Percentiles rank a stretch among this genome's conserved stretches.
phyloP scores from a whole-genome alignment of 2,888 invertebrate genomes.

The Acleris literana region DNA sequence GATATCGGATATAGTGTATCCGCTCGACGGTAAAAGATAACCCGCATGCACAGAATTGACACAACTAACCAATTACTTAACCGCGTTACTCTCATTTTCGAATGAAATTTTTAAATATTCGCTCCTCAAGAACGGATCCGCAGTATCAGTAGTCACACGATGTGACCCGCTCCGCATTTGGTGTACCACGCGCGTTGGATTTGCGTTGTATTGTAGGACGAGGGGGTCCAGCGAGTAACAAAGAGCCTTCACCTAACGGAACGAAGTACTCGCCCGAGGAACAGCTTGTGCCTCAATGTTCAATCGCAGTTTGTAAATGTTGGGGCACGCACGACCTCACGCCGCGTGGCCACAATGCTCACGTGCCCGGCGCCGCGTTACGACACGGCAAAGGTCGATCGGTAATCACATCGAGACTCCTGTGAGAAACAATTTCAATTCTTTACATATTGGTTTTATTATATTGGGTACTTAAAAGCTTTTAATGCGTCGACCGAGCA shows the following conservation, averaged over 20 bases:
- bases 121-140: too few relatives aligned
- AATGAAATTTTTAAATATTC: too few relatives aligned
- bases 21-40: too few relatives aligned
- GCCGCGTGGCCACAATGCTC: slow-evolving; percentile 65
- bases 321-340: slow-evolving; percentile 53
- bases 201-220: too few relatives aligned
- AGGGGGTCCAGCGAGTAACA: too few relatives aligned
- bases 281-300: slow-evolving; percentile 45
- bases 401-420: slow-evolving; percentile 55
- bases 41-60: too few relatives aligned
- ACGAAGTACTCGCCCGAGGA: slow-evolving; percentile 36
- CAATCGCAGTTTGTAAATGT: slow-evolving; percentile 52
- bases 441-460: slow-evolving; percentile 59
- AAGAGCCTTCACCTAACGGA: not conserved
- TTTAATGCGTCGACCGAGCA: slow-evolving; percentile 71
- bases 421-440: slow-evolving; percentile 61
- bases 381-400: slow-evolving; percentile 59
- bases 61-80: too few relatives aligned
- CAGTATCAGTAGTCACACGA: too few relatives aligned
- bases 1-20: too few relatives aligned
- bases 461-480: slow-evolving; percentile 60
- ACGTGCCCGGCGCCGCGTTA: slow-evolving; percentile 51
- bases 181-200: too few relatives aligned
- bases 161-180: too few relatives aligned
- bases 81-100: too few relatives aligned